Conservation (phyloP, 2,888 invertebrate species). For the Chrysolina haemoptera region DNA sequence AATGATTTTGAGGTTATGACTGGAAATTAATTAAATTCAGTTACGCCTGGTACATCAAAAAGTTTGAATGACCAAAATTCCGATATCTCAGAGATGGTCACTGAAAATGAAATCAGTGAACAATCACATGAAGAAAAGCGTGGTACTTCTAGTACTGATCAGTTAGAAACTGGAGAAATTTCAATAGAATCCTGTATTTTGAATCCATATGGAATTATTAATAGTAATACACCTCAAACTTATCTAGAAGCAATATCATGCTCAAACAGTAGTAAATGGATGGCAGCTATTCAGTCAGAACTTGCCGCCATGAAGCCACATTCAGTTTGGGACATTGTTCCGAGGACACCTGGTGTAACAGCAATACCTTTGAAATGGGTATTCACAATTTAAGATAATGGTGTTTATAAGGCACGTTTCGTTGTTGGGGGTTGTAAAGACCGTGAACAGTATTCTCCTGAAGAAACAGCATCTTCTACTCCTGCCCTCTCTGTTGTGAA, state of each 20-base stretch:
- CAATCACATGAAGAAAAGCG: neutral
- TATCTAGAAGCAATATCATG: slow-evolving; percentile 21
- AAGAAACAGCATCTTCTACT: neutral
- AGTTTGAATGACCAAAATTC: slow-evolving; percentile 11
- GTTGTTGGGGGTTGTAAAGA: neutral
- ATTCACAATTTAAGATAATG: neutral
- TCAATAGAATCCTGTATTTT: slow-evolving; percentile 5
- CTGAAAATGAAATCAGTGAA: neutral
- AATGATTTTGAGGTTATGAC: neutral
- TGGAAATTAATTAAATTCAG: neutral
- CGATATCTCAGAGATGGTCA: neutral
- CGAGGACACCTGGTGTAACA: slow-evolving; percentile 5
- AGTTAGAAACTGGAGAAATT: slow-evolving; percentile 2
- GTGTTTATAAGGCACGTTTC: neutral
- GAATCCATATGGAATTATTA: neutral
- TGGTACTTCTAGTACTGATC: too few species aligned
- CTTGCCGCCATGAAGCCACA: neutral
- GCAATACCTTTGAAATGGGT: neutral
- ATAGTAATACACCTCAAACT: slow-evolving; percentile 1
- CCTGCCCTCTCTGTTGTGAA: neutral
- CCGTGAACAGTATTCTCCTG: neutral
- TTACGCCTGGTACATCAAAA: neutral
- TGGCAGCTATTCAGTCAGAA: neutral
- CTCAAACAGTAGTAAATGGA: slow-evolving; percentile 4
- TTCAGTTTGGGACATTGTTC: neutral